Evolutionary conservation across 1,140 invertebrate genomes (phyloP).

Genomic region (Neodiprion pinetum): DNA sequence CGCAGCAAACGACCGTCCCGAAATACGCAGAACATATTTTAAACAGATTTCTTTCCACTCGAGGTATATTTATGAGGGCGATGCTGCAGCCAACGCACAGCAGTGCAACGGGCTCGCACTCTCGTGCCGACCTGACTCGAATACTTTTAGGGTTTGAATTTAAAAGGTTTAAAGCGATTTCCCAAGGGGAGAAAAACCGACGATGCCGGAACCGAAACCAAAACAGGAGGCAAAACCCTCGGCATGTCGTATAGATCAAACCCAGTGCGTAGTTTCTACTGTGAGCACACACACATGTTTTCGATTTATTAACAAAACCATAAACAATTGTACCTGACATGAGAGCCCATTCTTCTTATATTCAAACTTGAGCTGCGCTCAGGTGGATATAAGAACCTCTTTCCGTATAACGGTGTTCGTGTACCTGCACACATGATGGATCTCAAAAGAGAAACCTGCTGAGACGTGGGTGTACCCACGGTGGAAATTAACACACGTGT

Average conservation of each 20-base stretch:
- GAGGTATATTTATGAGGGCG: conserved; percentile 57
- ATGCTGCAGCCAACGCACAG: conserved; percentile 29
- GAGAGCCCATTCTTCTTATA: too few species aligned
- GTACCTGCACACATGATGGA: too few species aligned
- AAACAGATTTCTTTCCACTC: conserved; percentile 57
- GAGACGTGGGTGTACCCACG: too few species aligned
- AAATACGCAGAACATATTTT: conserved; percentile 60
- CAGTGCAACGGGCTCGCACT: conserved; percentile 25
- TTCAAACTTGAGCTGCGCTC: too few species aligned
- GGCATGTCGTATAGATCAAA: not conserved
- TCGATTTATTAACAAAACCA: too few species aligned
- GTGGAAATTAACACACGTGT: too few species aligned
- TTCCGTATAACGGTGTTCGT: too few species aligned
- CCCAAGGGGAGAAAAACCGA: conserved; percentile 48
- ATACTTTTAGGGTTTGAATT: conserved; percentile 45
- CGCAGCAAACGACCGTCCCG: conserved; percentile 61
- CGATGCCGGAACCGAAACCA: not conserved
- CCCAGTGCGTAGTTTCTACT: too few species aligned
- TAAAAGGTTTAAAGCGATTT: conserved; percentile 64
- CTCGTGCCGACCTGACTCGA: conserved; percentile 21
- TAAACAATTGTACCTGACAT: too few species aligned
- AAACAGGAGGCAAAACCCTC: not conserved
- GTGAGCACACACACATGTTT: too few species aligned
- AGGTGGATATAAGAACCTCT: too few species aligned
- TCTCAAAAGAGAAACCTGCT: too few species aligned